Base-by-base conservation (phyloP, 2,113 vertebrate species). In the Natator depressus region DNA sequence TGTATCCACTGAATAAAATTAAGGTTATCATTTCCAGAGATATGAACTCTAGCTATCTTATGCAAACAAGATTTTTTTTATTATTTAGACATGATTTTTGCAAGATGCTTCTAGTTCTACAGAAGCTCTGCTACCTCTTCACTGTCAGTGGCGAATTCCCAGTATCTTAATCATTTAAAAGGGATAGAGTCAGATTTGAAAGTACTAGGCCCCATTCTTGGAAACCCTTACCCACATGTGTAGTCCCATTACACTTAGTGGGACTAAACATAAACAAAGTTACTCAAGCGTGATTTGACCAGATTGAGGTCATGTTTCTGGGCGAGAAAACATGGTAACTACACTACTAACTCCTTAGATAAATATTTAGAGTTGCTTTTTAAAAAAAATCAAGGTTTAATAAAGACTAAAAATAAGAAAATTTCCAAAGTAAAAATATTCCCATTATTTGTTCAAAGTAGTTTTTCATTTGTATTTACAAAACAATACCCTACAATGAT, bases 101-200 rank as follows among this genome's bases (percentile, higher is more conserved):
- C 10, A 65, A 0, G 1, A 90, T 1, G 27, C 4, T 2, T 79
- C 82, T 94, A 50, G n/a, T 65, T 38, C 42, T 25, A 54, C 29
- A 91, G 12, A 85, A n/a, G 19, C 1, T 0, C 1, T 59, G 90
- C 46, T 90, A 94, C 57, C n/a, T 22, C 16, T 65, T 85, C 92
- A 54, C 50, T 57, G 22, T 93, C 92, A 93, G 72, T 75, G 93
- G 79, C 95, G 92, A 94, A 96, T 84, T 93, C 50, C 75, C 92
- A 96, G 91, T 89, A 95, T 88, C 13, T 84, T 93, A 93, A 82
- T 93, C 92, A 76, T 96, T 90, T 95, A 91, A 96, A 95, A 91
- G 81, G 91, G 59, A 35, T 13, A 94, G 90, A 91, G 95, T 91
- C 80, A 57, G 49, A 65, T 85, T 85, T 92, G 89, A 89, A 94